Base-by-base conservation (phyloP, 2,888 invertebrate species). In the Aspidiotus rigidus region DNA sequence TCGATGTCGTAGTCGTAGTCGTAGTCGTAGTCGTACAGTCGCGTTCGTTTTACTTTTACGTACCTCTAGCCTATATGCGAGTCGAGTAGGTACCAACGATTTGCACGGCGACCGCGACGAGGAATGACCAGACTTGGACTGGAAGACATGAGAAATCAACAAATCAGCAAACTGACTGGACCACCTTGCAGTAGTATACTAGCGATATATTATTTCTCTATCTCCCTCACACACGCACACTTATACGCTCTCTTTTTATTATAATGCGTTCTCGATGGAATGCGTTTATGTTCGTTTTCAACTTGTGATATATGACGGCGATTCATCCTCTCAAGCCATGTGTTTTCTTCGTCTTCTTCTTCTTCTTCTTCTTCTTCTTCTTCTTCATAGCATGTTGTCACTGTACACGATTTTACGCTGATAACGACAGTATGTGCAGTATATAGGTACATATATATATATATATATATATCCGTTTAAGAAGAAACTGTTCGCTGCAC, bases 391-490 rank as follows among this genome's bases (percentile, higher is more conserved):
- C 59, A 67, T 59, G 67, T 66, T 66, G 66, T 67, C 67, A 67
- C n/a, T 67, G 67, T 67, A 67, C 67, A 67, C 67, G 67, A 67
- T 67, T 67, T 67, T 67, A 40, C 67, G 67, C 59, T 67, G 67
- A 67, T 67, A 67, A 67, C 67, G 67, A 67, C 67, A 67, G 67
- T 67, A 28, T 28, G 28, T 28, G 28, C 28, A 28, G 5, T 28
- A 1, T 28, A 28, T 28, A 28, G 1, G 5, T 28, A 28, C 5
- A 28, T 28, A 1, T 28, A 28, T 28, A 28, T 28, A 28, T 28
- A 28, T 28, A 28, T 28, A 28, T 28, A 28, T 28, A 28, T 28
- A 28, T 28, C 28, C 28, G 2, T 5, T 28, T 5, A 28, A 28
- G 28, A 28, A 28, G 28, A 28, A 28, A 28, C 28, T 3, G 1